phyloP scores from a whole-genome alignment of 53 echinoderm and acorn worm species.

The Hippasteria phrygiana region DNA sequence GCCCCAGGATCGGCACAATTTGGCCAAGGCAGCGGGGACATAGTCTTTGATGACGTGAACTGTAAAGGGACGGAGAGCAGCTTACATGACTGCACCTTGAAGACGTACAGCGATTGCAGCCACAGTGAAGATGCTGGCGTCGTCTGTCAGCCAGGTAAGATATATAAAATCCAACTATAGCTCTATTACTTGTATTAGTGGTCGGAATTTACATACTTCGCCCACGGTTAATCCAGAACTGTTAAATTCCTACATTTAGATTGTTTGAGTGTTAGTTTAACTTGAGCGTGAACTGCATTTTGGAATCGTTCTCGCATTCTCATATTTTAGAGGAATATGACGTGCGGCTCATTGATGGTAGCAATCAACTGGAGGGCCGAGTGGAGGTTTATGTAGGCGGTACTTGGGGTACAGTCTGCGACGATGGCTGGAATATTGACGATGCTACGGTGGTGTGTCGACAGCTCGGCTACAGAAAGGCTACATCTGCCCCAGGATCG shows the following conservation, averaged over 20 bases:
- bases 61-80: conserved; percentile 51
- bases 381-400: conserved; percentile 55
- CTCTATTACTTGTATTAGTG: no score
- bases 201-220: no score
- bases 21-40: conserved; percentile 56
- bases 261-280: no score
- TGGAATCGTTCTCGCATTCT: no score
- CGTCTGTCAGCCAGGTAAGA: conserved; percentile 36
- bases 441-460: conserved; percentile 68
- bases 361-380: conserved; percentile 11
- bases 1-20: background rate
- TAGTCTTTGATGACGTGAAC: conserved; percentile 50
- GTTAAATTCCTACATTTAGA: no score
- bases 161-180: no score
- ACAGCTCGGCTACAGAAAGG: conserved; percentile 57
- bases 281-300: no score
- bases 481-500: background rate
- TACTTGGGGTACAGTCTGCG: conserved; percentile 67
- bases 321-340: background rate
- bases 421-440: conserved; percentile 50
- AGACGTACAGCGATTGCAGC: conserved; percentile 23
- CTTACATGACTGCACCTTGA: background rate
- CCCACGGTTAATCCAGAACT: no score
- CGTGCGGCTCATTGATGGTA: background rate
- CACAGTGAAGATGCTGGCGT: conserved; percentile 75